Evolutionary conservation across 2,113 vertebrate species (phyloP), one percentile per base, ranked within the genome.

Genomic region (Oncorhynchus mykiss): DNA sequence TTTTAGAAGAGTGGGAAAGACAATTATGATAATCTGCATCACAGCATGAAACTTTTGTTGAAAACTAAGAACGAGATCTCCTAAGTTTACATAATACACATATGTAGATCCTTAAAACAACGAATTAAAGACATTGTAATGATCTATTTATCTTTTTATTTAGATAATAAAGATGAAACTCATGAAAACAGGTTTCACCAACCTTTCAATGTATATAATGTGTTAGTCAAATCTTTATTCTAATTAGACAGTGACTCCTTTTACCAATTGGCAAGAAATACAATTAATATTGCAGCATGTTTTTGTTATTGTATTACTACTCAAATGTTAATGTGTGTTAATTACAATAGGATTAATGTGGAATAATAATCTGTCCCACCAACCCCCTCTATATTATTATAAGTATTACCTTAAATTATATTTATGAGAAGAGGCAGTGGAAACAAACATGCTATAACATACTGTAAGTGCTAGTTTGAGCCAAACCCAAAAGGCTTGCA

Each of bases 341-440:
- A 18, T 4, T 62, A n/a, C 59, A 24, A n/a, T 62, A 62, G 5
- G 3, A 62, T 62, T 22, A 3, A 62, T 62, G 24, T 60, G 5
- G 14, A n/a, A n/a, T 20, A 60, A n/a, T 22, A 20, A 20, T 60
- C 20, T 60, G 59, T 60, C n/a, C 12, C 18, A 60, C 18, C 59
- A 60, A 60, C 59, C 18, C 7, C 39, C 39, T 39, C 39, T 39
- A 39, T 2, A 39, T 39, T 9, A 39, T 1, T 9, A 85, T 74
- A 87, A 86, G 86, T 88, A 89, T 91, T 91, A 86, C 60, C 86
- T 84, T 77, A 70, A 90, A 90, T 87, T 89, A 84, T 95, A 96
- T 97, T 97, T 96, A 96, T 94, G 92, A 96, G 95, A 96, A 96
- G 95, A 95, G 94, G 95, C 94, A 96, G 96, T 96, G 95, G 94